A percentile compares a stretch with the other conserved stretches of the same genome.
These are phyloP conservation scores for Holothuria scabra DNA, from an alignment of 53 echinoderm and acorn worm genomes.

Conservation along the genomic window DNA sequence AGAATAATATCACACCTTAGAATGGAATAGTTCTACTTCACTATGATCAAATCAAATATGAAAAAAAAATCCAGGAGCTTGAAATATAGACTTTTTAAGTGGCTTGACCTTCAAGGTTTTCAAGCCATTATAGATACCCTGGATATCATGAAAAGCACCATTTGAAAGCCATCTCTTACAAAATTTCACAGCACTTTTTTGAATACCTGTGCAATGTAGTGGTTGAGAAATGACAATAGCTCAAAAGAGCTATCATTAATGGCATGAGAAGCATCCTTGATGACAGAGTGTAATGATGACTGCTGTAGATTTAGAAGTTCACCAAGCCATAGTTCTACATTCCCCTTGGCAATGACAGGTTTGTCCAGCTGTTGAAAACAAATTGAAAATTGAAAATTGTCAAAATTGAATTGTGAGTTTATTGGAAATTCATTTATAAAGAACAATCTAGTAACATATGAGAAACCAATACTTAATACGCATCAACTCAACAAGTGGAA, in stretches of 20 bases:
- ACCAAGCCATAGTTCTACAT: slow-evolving; percentile 96
- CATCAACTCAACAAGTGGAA: too few relatives aligned
- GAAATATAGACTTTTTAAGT: too few relatives aligned
- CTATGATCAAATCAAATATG: neutral
- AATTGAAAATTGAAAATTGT: neutral
- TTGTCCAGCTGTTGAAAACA: slow-evolving; percentile 74
- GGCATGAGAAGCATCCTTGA: slow-evolving; percentile 83
- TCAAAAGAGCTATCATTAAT: slow-evolving; percentile 98
- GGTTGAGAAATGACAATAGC: slow-evolving; percentile 87
- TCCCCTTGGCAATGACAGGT: slow-evolving; percentile 94
- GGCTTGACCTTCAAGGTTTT: too few relatives aligned
- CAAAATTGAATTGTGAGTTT: neutral
- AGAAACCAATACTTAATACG: too few relatives aligned
- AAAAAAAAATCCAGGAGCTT: too few relatives aligned
- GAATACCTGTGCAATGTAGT: slow-evolving; percentile 93
- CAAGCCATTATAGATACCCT: too few relatives aligned
- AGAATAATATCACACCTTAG: neutral
- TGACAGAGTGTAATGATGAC: slow-evolving; percentile 85
- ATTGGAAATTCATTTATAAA: neutral
- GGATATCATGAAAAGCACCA: too few relatives aligned
- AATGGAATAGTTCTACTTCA: neutral
- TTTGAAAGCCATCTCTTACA: too few relatives aligned
- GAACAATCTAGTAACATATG: too few relatives aligned
- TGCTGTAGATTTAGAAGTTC: slow-evolving; percentile 81
- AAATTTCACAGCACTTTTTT: too few relatives aligned